These are phyloP conservation scores for Caenorhabditis brenneri DNA, from an alignment of 1,140 invertebrate genomes.

Conservation along the genomic window DNA sequence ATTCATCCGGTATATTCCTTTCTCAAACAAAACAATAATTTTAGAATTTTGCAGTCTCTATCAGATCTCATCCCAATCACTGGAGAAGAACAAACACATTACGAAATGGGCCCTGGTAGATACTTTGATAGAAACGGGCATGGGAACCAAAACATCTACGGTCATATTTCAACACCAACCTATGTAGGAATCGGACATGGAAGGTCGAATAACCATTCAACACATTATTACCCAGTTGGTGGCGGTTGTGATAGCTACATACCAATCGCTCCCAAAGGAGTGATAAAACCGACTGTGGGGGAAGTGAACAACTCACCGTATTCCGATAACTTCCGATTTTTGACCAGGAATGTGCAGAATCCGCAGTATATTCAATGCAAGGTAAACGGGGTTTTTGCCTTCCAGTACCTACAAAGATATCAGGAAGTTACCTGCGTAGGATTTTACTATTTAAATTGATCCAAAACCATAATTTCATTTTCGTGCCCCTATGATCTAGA, in stretches of 20 bases:
- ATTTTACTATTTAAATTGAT: no score
- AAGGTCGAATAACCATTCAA: background rate
- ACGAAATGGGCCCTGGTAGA: background rate
- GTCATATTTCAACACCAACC: background rate
- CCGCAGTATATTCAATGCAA: conserved; percentile 35
- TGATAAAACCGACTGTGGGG: background rate
- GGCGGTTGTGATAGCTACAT: conserved; percentile 4
- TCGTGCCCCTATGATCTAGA: no score
- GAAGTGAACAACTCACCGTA: conserved; percentile 13
- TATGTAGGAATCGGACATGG: background rate
- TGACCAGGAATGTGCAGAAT: conserved; percentile 4
- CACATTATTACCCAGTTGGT: background rate
- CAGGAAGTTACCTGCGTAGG: no score
- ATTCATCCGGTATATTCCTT: background rate
- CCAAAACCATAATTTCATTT: no score
- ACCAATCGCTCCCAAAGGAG: background rate
- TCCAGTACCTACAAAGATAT: no score
- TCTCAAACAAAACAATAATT: background rate
- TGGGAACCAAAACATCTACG: background rate
- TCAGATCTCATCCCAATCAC: background rate
- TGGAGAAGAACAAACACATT: background rate
- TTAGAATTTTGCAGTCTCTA: background rate
- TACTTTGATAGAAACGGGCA: background rate
- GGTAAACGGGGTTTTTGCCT: background rate
- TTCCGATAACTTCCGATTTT: background rate